Evolutionary conservation across 2,888 invertebrate genomes (phyloP).

Genomic region (Antheraea yamamai): DNA sequence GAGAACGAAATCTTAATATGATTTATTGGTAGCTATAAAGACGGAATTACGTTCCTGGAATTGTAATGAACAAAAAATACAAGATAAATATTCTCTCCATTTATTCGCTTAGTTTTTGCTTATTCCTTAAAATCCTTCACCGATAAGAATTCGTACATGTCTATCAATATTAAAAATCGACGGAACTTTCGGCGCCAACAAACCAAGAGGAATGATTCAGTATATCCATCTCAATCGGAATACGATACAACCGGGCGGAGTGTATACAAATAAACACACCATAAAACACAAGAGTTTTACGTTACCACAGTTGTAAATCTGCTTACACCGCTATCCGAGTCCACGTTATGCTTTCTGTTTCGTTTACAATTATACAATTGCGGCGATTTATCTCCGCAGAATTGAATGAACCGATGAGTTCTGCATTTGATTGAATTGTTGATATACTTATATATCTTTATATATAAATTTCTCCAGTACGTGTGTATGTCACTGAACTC

Average conservation of each 20-base stretch:
- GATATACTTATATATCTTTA: no score
- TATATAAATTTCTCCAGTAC: no score
- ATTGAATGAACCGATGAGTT: background rate
- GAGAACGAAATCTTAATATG: no score
- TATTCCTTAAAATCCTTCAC: background rate
- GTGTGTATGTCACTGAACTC: no score
- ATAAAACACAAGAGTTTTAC: conserved; percentile 15
- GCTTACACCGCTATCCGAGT: conserved; percentile 3
- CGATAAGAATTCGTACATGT: background rate
- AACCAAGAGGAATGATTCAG: conserved; percentile 1
- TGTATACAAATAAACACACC: conserved; percentile 15
- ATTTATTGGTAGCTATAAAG: background rate
- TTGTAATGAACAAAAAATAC: no score
- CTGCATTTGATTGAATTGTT: background rate
- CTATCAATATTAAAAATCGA: background rate
- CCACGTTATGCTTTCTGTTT: conserved; percentile 7
- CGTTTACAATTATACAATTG: background rate
- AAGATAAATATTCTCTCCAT: background rate
- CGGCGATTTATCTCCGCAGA: background rate
- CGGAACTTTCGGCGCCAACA: background rate
- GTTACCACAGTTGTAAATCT: conserved; percentile 13
- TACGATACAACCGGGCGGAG: conserved; percentile 7
- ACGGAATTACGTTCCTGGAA: background rate
- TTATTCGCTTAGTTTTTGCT: background rate
- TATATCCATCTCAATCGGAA: conserved; percentile 1